Base-by-base conservation (phyloP, 2,797 vertebrate genomes). In the Enteromius treurensis region DNA sequence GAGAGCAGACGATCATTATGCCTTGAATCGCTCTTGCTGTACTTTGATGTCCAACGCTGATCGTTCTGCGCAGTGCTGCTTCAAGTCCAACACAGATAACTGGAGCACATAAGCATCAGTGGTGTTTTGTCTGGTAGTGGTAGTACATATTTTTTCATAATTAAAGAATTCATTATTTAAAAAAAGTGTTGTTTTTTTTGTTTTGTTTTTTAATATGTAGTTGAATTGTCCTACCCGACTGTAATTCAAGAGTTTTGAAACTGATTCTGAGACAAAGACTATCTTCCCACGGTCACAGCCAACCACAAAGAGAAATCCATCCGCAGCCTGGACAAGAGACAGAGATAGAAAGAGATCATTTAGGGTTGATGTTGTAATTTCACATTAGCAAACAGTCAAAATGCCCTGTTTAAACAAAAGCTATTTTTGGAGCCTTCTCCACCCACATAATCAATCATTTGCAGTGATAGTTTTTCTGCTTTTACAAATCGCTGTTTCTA, bases 281-380 rank as follows among this genome's bases (percentile, higher is more conserved):
- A 99, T 98, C 93, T 96, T 98, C 87, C 97, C 98, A 90, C 96
- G 95, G 93, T 98, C 97, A 90, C 98, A 99, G 92, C 97, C 97
- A 90, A 99, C 96, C 84, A 99, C 97, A 92, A 99, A 97, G 5
- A 99, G 95, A 94, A 99, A 99, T 68, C 96, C 98, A 89, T 99
- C 98, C 34, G 96, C 97, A 89, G 96, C 95, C 98, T 98, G 92
- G 76, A 93, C 69, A 49, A 49, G 26, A 78, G 15, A 64, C 3
- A 76, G 19, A 85, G 86, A 60, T 17, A 88, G 65, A 89, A 74
- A 6, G 26, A 88, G 79, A 78, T 45, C 58, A 74, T 70, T 62
- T 82, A 79, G 84, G 49, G 13, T 79, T 71, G 34, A 75, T 37
- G n/a, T 55, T 47, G 67, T 68, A n/a, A 67, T 40, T 64, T 49